A percentile compares a stretch with the other conserved stretches of the same genome.
Conservation (phyloP, 2,113 vertebrate species). For the Hippolais icterina region DNA sequence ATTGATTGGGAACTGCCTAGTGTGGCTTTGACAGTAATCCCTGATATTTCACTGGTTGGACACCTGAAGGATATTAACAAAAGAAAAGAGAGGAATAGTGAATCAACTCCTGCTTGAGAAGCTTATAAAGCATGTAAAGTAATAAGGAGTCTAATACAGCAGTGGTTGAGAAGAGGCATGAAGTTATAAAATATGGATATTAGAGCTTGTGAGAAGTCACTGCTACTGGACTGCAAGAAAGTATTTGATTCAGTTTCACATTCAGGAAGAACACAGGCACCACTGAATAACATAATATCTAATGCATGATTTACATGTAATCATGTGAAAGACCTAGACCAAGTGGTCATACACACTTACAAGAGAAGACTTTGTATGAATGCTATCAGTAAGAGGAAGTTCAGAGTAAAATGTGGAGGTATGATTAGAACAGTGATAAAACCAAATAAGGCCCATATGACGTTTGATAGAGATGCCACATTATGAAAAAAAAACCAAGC, state of each 20-base stretch:
- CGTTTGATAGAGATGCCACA: not conserved
- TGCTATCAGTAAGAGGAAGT: not conserved
- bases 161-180: not conserved
- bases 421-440: not conserved
- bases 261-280: not conserved
- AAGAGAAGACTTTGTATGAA: not conserved
- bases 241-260: not conserved
- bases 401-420: not conserved
- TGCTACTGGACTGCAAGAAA: not conserved
- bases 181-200: not conserved
- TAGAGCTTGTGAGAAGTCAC: not conserved
- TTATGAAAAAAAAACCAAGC: not conserved
- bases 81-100: not conserved
- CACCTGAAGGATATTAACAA: not conserved
- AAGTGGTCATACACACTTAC: accelerated
- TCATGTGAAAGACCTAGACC: not conserved
- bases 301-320: not conserved
- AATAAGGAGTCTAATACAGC: not conserved
- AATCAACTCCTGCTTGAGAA: not conserved
- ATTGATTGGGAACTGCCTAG: not conserved
- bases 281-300: not conserved
- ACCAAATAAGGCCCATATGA: not conserved
- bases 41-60: not conserved
- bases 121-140: not conserved
- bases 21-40: not conserved